These are phyloP conservation scores for Poecilia gillii DNA, from an alignment of 2,797 vertebrate species.

Conservation along the genomic window DNA sequence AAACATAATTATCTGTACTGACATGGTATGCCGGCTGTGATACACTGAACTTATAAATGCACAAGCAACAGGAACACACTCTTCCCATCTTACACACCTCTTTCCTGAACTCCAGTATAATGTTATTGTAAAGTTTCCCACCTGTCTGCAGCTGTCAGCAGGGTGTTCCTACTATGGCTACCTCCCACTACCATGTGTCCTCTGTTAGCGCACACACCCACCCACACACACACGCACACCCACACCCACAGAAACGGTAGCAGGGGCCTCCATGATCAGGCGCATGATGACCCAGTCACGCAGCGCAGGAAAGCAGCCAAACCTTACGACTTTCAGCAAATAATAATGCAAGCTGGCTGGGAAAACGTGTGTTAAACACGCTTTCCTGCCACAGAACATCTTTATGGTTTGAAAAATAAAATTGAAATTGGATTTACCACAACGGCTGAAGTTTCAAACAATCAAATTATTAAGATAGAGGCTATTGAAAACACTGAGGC, in stretches of 20 bases:
- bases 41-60: not conserved
- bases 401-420: not conserved
- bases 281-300: constrained; percentile 35
- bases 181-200: constrained; percentile 54
- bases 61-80: not conserved
- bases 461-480: not conserved
- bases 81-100: constrained; percentile 17
- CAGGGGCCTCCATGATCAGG: constrained; percentile 11
- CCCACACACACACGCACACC: constrained; percentile 17
- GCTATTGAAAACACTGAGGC: not conserved
- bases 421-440: not conserved
- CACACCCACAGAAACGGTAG: constrained; percentile 31
- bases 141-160: constrained; percentile 70
- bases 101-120: constrained; percentile 29
- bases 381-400: not conserved
- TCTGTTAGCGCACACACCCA: constrained; percentile 12
- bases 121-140: constrained; percentile 66
- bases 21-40: not conserved
- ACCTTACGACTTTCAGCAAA: constrained; percentile 54
- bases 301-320: constrained; percentile 63
- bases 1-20: not conserved
- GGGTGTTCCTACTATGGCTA: constrained; percentile 41
- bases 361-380: not conserved
- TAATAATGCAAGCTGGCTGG: constrained; percentile 49
- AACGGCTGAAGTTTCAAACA: not conserved